Percentiles rank a stretch among this genome's conserved stretches.
Evolutionary conservation across 2,797 vertebrate genomes (phyloP).

Genomic region (Synaphobranchus kaupii): DNA sequence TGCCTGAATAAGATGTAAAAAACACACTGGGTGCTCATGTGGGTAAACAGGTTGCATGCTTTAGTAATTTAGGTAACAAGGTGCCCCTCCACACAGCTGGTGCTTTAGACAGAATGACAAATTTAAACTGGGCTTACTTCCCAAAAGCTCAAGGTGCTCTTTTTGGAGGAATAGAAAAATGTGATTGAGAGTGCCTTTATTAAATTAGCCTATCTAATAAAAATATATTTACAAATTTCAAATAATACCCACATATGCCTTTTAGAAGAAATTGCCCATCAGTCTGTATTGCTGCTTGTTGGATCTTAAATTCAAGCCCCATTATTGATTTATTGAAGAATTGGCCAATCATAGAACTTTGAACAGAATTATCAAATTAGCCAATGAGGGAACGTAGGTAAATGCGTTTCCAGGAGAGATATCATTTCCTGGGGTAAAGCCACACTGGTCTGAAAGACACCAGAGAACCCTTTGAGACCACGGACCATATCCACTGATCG

Average conservation of each 20-base stretch:
- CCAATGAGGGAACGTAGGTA: not conserved
- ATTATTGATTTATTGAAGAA: not conserved
- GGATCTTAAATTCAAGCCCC: not conserved
- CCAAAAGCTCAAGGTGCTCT: slow-evolving; percentile 2
- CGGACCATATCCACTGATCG: too few relatives aligned
- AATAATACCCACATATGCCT: not conserved
- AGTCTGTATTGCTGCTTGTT: not conserved
- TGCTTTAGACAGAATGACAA: not conserved
- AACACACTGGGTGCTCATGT: too few relatives aligned
- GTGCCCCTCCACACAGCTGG: not conserved
- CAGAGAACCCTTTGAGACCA: too few relatives aligned
- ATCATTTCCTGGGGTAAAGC: too few relatives aligned
- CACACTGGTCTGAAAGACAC: too few relatives aligned
- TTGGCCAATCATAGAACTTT: not conserved
- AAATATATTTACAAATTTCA: not conserved
- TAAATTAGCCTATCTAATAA: not conserved
- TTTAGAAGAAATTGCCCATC: not conserved
- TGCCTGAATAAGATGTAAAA: too few relatives aligned
- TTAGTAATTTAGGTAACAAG: not conserved
- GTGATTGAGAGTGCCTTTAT: not conserved
- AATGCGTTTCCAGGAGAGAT: not conserved
- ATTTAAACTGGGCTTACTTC: not conserved
- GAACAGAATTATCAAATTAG: not conserved
- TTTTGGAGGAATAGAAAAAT: not conserved
- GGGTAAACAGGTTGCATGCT: not conserved